phyloP scores from a whole-genome alignment of 1,140 invertebrate genomes.

The Drosophila pallidifrons region DNA sequence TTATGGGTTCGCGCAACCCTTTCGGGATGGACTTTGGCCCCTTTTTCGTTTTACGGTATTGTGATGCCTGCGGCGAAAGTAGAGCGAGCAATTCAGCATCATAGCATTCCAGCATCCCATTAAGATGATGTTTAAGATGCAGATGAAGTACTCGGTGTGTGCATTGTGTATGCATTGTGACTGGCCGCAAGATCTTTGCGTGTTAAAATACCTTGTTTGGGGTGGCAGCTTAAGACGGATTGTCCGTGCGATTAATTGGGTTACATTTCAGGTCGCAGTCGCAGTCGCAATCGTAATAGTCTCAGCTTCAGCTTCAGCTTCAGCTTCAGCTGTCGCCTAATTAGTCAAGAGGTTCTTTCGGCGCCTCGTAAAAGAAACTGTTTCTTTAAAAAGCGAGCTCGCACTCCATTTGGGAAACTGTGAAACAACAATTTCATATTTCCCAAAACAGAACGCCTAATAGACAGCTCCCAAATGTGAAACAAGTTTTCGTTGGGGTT shows the following conservation, averaged over 20 bases:
- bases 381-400: constrained; percentile 9
- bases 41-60: neutral
- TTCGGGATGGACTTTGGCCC: constrained; percentile 4
- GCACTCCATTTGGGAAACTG: constrained; percentile 30
- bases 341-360: constrained; percentile 27
- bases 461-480: constrained; percentile 14
- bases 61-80: constrained; percentile 46
- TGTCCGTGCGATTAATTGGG: constrained; percentile 38
- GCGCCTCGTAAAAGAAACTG: constrained; percentile 12
- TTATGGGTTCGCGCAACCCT: constrained; percentile 62
- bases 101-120: constrained; percentile 34
- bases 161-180: neutral
- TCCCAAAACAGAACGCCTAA: constrained; percentile 3
- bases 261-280: constrained; percentile 27
- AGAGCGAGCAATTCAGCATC: constrained; percentile 41
- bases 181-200: constrained; percentile 53
- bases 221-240: constrained; percentile 38
- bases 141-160: constrained; percentile 9
- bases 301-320: constrained; percentile 11
- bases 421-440: constrained; percentile 14
- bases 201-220: constrained; percentile 56
- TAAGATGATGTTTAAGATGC: constrained; percentile 27
- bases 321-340: constrained; percentile 43
- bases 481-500: constrained; percentile 48
- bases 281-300: neutral